Percentiles rank a stretch among this genome's conserved stretches.
phyloP scores from a whole-genome alignment of 53 echinoderm and acorn worm genomes.

The Crossaster papposus region DNA sequence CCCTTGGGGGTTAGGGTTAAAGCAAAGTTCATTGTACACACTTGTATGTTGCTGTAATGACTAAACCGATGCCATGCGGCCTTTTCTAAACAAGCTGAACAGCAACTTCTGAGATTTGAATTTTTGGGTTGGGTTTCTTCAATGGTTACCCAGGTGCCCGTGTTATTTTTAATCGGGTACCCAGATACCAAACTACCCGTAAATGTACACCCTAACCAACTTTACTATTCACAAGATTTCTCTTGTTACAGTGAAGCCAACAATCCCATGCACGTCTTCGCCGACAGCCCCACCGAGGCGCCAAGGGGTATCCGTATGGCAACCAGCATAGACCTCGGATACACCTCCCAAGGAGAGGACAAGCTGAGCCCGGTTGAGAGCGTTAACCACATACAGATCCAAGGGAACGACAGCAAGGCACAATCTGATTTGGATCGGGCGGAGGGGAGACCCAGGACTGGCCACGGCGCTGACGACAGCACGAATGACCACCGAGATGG shows the following conservation, averaged over 20 bases:
- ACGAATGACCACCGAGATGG: background rate
- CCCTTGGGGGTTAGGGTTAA: too few relatives aligned
- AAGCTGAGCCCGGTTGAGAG: background rate
- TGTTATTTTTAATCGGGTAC: too few relatives aligned
- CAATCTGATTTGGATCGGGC: background rate
- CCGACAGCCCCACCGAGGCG: background rate
- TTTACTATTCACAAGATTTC: too few relatives aligned
- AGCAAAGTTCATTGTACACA: too few relatives aligned
- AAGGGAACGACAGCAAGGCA: background rate
- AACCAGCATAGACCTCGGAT: background rate
- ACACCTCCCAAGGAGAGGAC: slow-evolving; percentile 5
- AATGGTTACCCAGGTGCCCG: too few relatives aligned
- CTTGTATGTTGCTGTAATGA: too few relatives aligned
- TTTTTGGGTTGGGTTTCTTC: too few relatives aligned
- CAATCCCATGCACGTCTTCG: background rate
- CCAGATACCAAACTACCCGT: too few relatives aligned
- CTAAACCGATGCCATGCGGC: too few relatives aligned
- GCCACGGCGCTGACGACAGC: background rate
- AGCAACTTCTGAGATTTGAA: too few relatives aligned
- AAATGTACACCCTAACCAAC: too few relatives aligned
- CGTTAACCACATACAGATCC: background rate
- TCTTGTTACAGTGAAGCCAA: background rate
- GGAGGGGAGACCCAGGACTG: background rate
- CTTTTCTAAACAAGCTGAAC: too few relatives aligned
- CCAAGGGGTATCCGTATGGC: background rate